phyloP scores from a whole-genome alignment of 2,113 vertebrate genomes.

The Syrmaticus mikado region DNA sequence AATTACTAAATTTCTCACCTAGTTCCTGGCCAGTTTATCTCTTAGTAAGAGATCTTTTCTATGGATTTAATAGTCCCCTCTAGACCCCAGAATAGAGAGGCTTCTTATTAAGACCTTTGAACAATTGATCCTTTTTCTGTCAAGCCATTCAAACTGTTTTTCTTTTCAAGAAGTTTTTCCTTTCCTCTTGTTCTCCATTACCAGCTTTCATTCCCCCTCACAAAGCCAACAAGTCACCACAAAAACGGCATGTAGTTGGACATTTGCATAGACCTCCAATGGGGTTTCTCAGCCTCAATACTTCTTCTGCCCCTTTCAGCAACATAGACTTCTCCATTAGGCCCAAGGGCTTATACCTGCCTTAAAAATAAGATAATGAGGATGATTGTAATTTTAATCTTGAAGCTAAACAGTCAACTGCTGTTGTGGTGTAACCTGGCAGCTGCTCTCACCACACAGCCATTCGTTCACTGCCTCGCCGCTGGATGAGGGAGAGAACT shows the following conservation, averaged over 20 bases:
- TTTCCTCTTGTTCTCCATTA: neutral
- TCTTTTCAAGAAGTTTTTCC: neutral
- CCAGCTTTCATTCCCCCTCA: neutral
- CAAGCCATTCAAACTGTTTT: neutral
- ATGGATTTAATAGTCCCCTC: neutral
- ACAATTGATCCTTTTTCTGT: neutral
- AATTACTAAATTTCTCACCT: neutral
- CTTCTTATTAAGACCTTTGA: neutral
- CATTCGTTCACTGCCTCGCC: no score
- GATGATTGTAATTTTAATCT: neutral
- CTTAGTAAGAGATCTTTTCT: neutral
- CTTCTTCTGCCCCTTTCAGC: neutral
- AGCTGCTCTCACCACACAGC: no score
- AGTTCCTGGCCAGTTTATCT: neutral
- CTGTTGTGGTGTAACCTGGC: no score
- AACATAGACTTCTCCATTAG: neutral
- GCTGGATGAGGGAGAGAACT: no score
- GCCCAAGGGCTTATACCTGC: neutral
- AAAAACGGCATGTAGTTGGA: neutral
- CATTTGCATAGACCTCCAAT: neutral
- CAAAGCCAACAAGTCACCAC: neutral
- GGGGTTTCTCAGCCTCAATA: neutral
- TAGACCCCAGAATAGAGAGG: neutral
- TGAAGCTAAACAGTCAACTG: neutral
- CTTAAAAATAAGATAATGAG: constrained; percentile 8